Evolutionary conservation across 1,140 invertebrate species (phyloP).

Genomic region (Drusus annulatus): DNA sequence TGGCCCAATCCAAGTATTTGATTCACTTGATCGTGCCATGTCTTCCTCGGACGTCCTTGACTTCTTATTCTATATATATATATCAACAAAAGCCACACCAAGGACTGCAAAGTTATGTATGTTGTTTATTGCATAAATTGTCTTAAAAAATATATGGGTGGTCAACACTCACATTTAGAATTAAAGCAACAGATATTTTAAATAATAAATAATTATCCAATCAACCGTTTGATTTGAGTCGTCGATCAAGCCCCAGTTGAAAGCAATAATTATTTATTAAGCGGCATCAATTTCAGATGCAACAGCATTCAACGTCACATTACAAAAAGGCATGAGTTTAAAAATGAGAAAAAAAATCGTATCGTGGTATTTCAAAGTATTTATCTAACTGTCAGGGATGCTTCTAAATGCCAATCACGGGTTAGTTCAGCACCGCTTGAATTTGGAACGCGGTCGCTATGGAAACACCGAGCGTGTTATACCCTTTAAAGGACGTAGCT

Average conservation of each 20-base stretch:
- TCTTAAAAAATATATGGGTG: no score
- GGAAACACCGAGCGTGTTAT: background rate
- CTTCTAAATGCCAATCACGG: constrained; percentile 57
- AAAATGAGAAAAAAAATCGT: constrained; percentile 3
- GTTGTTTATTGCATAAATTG: no score
- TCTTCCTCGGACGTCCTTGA: no score
- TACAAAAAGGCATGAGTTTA: constrained; percentile 22
- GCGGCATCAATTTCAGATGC: constrained; percentile 34
- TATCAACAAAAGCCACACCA: no score
- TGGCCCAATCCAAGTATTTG: no score
- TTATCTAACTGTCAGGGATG: constrained; percentile 57
- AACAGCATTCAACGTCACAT: constrained; percentile 9
- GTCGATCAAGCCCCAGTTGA: constrained; percentile 18
- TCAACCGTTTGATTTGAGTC: background rate
- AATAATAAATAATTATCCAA: constrained; percentile 1
- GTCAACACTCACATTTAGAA: no score
- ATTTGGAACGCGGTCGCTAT: background rate
- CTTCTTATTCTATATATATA: no score
- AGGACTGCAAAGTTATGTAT: no score
- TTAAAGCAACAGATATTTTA: background rate
- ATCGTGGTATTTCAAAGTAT: constrained; percentile 50
- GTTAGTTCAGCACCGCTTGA: constrained; percentile 58
- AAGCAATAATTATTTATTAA: constrained; percentile 29
- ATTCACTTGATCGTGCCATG: no score
- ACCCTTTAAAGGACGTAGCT: constrained; percentile 11